Evolutionary conservation across 1,140 invertebrate species (phyloP), one percentile per base, ranked within the genome.

Genomic region (Schlechtendalia chinensis): DNA sequence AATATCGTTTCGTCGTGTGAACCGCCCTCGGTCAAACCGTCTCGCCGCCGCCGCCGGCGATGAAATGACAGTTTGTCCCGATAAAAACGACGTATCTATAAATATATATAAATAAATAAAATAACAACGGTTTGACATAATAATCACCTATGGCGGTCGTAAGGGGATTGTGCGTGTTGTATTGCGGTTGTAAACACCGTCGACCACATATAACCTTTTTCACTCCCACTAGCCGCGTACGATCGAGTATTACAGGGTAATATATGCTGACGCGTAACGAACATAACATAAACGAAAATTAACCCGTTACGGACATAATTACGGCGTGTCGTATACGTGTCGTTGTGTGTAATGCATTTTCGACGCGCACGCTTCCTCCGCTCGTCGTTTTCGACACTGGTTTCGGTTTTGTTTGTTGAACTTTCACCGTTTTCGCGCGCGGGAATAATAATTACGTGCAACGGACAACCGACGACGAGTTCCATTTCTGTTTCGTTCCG

Each of bases 1-100:
- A 50, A 29, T 81, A 81, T 67, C 39, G 58, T 75, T 59, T 77
- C 17, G n/a, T 24, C 24, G 56, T 75, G 56, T 71, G 80, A 81
- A 59, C 27, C 65, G 65, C 63, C 32, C n/a, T n/a, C 58, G 47
- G 65, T 32, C n/a, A 29, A 53, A 69, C 45, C 11, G 24, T 72
- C 32, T 58, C 27, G 16, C 16, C 14, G 32, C 16, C 14, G 32
- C 22, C 59, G 24, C 27, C 22, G 32, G 19, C 17, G 17, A n/a
- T 50, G 71, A 58, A 59, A 81, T 81, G 79, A 81, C 80, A 81
- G 53, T 32, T 19, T 65, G 29, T 39, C 32, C 32, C 32, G 32
- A 32, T 65, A 32, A 32, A 32, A 39, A n/a, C 17, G 63, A n/a
- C n/a, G 50, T 58, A 58, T 24, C 54, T 22, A 61, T 39, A 45